Conservation (phyloP, 2,113 vertebrate species). For the Macquaria ambigua region DNA sequence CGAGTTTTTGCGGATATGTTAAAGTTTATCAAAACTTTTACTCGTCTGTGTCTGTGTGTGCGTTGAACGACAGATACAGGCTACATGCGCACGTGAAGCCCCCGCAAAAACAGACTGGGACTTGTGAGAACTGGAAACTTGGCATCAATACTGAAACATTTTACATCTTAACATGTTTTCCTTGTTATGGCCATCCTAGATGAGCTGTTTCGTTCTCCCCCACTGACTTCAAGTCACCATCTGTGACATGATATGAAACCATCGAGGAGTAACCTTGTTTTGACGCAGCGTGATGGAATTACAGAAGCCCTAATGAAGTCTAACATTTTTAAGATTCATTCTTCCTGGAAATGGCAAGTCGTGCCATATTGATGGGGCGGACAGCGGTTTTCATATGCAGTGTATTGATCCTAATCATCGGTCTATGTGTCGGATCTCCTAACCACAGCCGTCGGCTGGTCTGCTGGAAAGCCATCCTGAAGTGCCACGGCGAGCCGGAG, state of each 20-base stretch:
- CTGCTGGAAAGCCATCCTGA: slow-evolving; percentile 94
- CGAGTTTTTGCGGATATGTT: background rate
- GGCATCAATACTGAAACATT: background rate
- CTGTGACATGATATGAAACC: slow-evolving; percentile 44
- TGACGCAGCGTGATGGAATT: slow-evolving; percentile 70
- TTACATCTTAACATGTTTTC: background rate
- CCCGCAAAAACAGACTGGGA: background rate
- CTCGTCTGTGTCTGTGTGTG: background rate
- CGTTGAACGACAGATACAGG: background rate
- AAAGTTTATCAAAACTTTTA: background rate
- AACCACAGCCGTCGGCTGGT: slow-evolving; percentile 87
- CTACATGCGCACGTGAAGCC: background rate
- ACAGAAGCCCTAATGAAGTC: slow-evolving; percentile 82
- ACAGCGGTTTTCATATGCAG: slow-evolving; percentile 47
- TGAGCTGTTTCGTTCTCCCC: background rate
- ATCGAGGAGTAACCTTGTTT: slow-evolving; percentile 52
- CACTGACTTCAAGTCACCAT: background rate
- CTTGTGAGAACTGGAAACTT: background rate
- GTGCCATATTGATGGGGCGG: slow-evolving; percentile 65
- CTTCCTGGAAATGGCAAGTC: slow-evolving; percentile 71
- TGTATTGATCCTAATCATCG: slow-evolving; percentile 48
- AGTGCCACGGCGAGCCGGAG: slow-evolving; percentile 90
- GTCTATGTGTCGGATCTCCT: slow-evolving; percentile 78
- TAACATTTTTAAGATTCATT: slow-evolving; percentile 54
- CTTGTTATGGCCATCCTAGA: background rate